phyloP scores from a whole-genome alignment of 2,797 vertebrate species.

The Synanceia verrucosa region DNA sequence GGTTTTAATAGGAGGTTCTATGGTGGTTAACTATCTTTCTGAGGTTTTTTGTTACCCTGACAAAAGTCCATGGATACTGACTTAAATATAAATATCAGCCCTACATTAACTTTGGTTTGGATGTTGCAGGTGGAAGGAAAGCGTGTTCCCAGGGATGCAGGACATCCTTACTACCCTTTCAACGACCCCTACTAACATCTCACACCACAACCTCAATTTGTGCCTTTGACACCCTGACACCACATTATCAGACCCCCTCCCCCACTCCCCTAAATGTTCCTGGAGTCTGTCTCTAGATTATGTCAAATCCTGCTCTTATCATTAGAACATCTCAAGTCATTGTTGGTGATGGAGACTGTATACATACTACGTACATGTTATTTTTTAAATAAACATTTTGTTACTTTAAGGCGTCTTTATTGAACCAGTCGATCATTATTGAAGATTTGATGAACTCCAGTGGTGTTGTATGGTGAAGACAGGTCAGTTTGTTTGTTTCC shows the following conservation, averaged over 20 bases:
- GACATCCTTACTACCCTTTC: conserved; percentile 94
- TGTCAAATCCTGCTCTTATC: conserved; percentile 18
- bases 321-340: conserved; percentile 30
- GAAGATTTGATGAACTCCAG: background rate
- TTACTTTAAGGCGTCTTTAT: conserved; percentile 45
- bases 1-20: fast-evolving
- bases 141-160: conserved; percentile 89
- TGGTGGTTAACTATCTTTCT: background rate
- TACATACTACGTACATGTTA: conserved; percentile 22
- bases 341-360: conserved; percentile 22
- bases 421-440: background rate
- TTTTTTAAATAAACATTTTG: conserved; percentile 76
- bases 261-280: conserved; percentile 1
- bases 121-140: conserved; percentile 89
- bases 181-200: conserved; percentile 90
- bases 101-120: conserved; percentile 1
- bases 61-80: fast-evolving
- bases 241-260: background rate
- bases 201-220: conserved; percentile 43
- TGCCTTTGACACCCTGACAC: conserved; percentile 72
- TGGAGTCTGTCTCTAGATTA: conserved; percentile 17
- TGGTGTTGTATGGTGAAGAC: too few relatives aligned
- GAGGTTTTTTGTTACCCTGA: fast-evolving
- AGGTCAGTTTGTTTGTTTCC: background rate
- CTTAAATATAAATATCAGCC: background rate